Evolutionary conservation across 2,113 vertebrate species (phyloP).

Genomic region (Lophura nycthemera): DNA sequence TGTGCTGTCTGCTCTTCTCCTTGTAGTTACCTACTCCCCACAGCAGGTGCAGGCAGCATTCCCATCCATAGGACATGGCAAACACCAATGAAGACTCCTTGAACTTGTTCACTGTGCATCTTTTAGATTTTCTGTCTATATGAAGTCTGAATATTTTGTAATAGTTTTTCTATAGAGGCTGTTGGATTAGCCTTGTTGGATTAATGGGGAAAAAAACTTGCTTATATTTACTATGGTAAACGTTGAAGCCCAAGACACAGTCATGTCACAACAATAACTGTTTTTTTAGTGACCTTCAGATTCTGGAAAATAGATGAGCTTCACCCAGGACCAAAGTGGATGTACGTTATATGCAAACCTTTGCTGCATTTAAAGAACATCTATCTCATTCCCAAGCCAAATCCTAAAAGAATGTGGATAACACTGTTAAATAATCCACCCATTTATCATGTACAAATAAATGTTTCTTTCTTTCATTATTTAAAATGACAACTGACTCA

Average conservation of each 20-base stretch:
- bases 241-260: background rate
- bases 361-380: background rate
- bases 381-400: background rate
- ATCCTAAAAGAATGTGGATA: background rate
- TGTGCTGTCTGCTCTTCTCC: background rate
- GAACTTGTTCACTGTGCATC: background rate
- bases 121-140: background rate
- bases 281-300: background rate
- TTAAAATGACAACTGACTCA: conserved; percentile 5
- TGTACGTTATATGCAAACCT: background rate
- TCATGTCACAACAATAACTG: background rate
- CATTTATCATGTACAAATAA: background rate
- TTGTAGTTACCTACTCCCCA: background rate
- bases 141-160: background rate
- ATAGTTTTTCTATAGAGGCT: background rate
- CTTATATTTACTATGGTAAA: background rate
- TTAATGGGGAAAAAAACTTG: background rate
- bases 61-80: background rate
- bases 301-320: background rate
- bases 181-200: background rate
- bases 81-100: background rate
- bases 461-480: background rate
- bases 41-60: background rate
- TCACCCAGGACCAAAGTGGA: background rate
- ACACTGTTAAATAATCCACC: background rate